Evolutionary conservation across 2,113 vertebrate species (phyloP), one percentile per base, ranked within the genome.

Genomic region (Paramisgurnus dabryanus): DNA sequence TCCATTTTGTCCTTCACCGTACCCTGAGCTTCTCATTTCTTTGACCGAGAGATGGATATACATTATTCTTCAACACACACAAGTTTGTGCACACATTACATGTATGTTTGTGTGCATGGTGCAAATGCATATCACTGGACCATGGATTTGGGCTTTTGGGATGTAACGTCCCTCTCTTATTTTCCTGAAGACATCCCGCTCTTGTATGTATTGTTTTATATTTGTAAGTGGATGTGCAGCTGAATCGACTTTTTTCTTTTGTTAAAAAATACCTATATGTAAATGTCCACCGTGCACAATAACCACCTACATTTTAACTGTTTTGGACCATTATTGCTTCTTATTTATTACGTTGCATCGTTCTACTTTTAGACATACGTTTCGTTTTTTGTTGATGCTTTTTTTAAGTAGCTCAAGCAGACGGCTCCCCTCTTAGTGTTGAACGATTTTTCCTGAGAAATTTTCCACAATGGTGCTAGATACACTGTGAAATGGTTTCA

Each of bases 181-280:
- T 45, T 66, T 80, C 45, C 92, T 93, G 92, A 95, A 94, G 94
- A 90, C 93, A 94, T 95, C 95, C 95, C 94, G 95, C 95, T 95
- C 94, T 95, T 97, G 95, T 98, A 96, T 93, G 95, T 98, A 96
- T 97, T 96, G 95, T 98, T 98, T 99, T 98, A 95, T 98, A 98
- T 95, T 96, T 95, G 95, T 96, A 97, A 90, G 95, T 98, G 95
- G 96, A 96, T 95, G 95, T 98, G 95, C 95, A 95, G 95, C 96
- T 95, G 94, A 97, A 94, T 96, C 89, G 89, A 95, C 94, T 94
- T 95, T 95, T 94, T 91, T 94, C 80, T 90, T 91, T 94, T 94
- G 92, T 94, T 94, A 91, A 90, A 88, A 76, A 71, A 69, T 50
- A 9, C 12, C 43, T 80, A 60, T 77, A 55, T 81, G 65, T 95